phyloP scores from a whole-genome alignment of 2,888 invertebrate species.

The Callosobruchus maculatus region DNA sequence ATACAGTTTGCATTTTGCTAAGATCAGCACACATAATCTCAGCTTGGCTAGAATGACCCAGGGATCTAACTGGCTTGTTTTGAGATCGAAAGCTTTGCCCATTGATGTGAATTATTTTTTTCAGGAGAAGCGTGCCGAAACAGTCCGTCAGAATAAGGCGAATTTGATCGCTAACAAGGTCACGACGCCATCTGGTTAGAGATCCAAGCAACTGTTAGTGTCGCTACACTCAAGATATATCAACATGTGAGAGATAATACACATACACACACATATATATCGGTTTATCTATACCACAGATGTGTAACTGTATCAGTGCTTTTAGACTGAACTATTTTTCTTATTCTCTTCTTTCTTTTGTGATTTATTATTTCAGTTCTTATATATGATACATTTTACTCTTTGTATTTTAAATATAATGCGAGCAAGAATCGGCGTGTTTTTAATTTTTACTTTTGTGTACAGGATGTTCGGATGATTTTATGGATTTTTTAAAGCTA shows the following conservation, averaged over 20 bases:
- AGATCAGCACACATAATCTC: no score
- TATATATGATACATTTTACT: no score
- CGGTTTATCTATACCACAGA: constrained; percentile 12
- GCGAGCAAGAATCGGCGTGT: no score
- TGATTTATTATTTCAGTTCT: background rate
- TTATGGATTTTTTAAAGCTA: no score
- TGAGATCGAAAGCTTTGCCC: no score
- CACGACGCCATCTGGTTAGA: constrained; percentile 65
- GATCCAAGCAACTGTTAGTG: constrained; percentile 18
- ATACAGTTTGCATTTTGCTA: no score
- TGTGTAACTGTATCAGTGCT: constrained; percentile 32
- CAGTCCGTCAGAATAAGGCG: constrained; percentile 88
- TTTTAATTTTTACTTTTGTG: no score
- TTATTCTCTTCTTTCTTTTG: background rate
- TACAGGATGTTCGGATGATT: no score
- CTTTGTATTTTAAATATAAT: no score
- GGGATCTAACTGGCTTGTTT: no score
- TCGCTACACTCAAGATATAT: constrained; percentile 13
- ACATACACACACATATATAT: constrained; percentile 27
- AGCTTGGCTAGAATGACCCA: no score
- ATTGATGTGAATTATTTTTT: constrained; percentile 28
- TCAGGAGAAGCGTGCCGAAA: constrained; percentile 87
- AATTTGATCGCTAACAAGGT: constrained; percentile 57
- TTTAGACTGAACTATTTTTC: constrained; percentile 29
- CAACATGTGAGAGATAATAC: constrained; percentile 11